Conservation (phyloP, 2,888 invertebrate genomes). For the Apotomis capreana region DNA sequence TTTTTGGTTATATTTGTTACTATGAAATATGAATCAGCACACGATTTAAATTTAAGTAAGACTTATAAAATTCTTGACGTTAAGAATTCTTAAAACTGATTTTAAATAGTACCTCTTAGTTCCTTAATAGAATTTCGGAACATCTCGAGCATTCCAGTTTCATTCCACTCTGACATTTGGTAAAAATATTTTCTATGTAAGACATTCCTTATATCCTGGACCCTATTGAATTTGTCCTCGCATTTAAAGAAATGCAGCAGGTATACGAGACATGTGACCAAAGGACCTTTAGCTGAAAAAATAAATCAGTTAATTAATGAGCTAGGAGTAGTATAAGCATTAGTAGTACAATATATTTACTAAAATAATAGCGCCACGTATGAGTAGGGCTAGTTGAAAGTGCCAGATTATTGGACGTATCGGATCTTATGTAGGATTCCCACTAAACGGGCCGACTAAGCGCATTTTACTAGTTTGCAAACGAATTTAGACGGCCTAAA, state of each 20-base stretch:
- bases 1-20: too few species aligned
- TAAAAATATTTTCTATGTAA: conserved; percentile 67
- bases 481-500: too few species aligned
- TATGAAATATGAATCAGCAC: too few species aligned
- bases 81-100: neutral
- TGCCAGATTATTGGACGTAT: too few species aligned
- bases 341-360: neutral
- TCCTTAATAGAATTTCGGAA: conserved; percentile 61
- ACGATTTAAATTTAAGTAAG: too few species aligned
- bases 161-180: conserved; percentile 70
- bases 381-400: too few species aligned
- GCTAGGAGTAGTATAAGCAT: neutral
- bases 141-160: conserved; percentile 68
- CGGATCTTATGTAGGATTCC: too few species aligned
- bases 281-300: conserved; percentile 69
- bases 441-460: too few species aligned
- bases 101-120: conserved; percentile 58
- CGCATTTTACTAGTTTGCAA: too few species aligned
- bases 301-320: conserved; percentile 21
- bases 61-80: neutral
- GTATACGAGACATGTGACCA: conserved; percentile 73
- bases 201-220: conserved; percentile 63
- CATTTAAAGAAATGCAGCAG: conserved; percentile 75
- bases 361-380: too few species aligned
- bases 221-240: conserved; percentile 64